Evolutionary conservation across 53 echinoderm and acorn worm genomes (phyloP).

Genomic region (Echinometra lucunter): DNA sequence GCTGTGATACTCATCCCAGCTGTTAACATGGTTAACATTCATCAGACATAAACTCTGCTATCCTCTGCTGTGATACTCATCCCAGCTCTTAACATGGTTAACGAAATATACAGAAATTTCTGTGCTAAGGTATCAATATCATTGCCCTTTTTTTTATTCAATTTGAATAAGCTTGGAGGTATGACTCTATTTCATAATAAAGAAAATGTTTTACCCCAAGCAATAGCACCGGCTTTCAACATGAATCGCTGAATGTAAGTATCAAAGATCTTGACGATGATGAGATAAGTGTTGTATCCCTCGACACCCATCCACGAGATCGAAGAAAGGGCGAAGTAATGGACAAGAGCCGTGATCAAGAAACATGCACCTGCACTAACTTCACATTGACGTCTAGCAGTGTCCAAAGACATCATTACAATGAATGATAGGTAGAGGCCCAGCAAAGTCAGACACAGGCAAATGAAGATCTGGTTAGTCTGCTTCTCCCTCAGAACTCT

Average conservation of each 20-base stretch:
- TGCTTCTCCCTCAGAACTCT: background rate
- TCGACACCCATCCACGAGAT: too few species aligned
- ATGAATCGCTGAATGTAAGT: background rate
- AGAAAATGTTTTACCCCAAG: background rate
- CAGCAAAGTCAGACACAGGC: slow-evolving; percentile 10
- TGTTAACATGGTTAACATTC: too few species aligned
- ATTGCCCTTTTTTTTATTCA: background rate
- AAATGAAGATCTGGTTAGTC: slow-evolving; percentile 25
- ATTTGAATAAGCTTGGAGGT: background rate
- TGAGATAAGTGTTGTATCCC: slow-evolving; percentile 24
- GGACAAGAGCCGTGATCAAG: background rate
- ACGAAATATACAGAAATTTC: too few species aligned
- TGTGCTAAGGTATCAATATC: background rate
- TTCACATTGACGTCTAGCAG: background rate
- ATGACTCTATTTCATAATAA: background rate
- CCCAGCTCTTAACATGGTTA: too few species aligned
- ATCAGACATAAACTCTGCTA: too few species aligned
- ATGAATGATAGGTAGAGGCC: slow-evolving; percentile 14
- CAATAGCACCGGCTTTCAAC: background rate
- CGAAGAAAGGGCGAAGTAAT: background rate
- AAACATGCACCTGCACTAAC: background rate
- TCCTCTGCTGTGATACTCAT: too few species aligned
- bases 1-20: too few species aligned
- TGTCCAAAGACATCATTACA: background rate
- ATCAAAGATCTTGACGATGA: slow-evolving; percentile 42